Conservation (phyloP, 2,888 invertebrate species). For the Tetanocera ferruginea region DNA sequence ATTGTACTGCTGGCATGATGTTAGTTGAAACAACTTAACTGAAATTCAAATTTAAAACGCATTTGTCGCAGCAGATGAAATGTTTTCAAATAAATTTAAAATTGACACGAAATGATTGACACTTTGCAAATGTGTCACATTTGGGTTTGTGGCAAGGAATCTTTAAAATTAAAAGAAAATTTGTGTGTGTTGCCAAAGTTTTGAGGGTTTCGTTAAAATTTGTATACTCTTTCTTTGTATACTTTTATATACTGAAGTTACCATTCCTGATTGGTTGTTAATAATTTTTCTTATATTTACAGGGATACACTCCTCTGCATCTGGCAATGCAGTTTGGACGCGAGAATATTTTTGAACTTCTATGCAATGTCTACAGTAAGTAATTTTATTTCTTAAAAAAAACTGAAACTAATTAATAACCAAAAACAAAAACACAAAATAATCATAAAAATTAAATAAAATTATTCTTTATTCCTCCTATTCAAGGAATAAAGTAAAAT, state of each 20-base stretch:
- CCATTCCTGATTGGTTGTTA: not conserved
- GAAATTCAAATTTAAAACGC: constrained; percentile 60
- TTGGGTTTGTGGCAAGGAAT: not conserved
- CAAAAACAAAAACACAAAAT: no score
- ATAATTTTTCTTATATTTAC: constrained; percentile 62
- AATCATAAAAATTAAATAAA: no score
- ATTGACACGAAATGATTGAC: constrained; percentile 59
- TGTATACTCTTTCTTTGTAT: not conserved
- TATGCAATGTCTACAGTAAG: constrained; percentile 93
- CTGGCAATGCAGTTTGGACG: constrained; percentile 92
- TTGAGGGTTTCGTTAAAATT: no score
- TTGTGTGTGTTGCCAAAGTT: not conserved
- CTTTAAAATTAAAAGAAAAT: not conserved
- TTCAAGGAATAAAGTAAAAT: no score
- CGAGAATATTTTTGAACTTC: constrained; percentile 86
- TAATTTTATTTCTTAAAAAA: constrained; percentile 51
- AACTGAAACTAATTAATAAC: no score
- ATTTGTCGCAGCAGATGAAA: constrained; percentile 60
- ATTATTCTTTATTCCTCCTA: no score
- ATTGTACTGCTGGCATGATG: constrained; percentile 49
- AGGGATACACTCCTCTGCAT: constrained; percentile 96
- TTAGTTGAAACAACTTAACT: constrained; percentile 54
- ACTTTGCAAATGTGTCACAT: constrained; percentile 47
- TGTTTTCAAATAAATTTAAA: constrained; percentile 53
- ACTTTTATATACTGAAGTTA: not conserved